These are phyloP conservation scores for Nomia melanderi DNA, from an alignment of 1,140 invertebrate species.

Conservation along the genomic window DNA sequence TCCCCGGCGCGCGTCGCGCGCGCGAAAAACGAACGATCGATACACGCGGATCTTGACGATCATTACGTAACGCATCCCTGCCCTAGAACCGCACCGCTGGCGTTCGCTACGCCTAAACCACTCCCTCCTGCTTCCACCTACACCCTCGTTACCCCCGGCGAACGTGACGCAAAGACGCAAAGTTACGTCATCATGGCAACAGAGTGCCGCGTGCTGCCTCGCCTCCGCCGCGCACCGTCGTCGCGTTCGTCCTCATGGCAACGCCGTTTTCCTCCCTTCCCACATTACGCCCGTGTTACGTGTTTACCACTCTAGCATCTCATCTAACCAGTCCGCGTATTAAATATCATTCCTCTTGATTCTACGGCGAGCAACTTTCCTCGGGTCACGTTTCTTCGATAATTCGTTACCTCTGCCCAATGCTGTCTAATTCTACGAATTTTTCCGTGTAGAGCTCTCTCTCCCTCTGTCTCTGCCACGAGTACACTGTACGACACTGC, in stretches of 20 bases:
- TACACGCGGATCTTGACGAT: constrained; percentile 44
- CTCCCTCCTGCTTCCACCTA: constrained; percentile 17
- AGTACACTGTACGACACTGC: too few species aligned
- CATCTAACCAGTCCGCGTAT: constrained; percentile 57
- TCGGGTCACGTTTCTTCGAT: not conserved
- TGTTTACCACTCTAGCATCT: constrained; percentile 60
- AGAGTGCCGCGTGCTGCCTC: constrained; percentile 29
- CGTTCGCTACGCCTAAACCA: constrained; percentile 34
- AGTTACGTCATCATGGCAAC: constrained; percentile 69
- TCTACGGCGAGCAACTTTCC: not conserved
- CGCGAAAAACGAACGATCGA: constrained; percentile 49
- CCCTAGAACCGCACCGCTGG: constrained; percentile 51
- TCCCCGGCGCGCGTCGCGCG: not conserved
- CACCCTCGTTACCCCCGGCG: constrained; percentile 27
- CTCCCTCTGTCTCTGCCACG: too few species aligned
- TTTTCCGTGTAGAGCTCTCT: too few species aligned
- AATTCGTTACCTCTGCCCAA: not conserved
- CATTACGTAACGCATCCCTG: constrained; percentile 61
- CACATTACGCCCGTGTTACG: constrained; percentile 30
- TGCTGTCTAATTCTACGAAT: too few species aligned
- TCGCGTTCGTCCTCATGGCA: constrained; percentile 65
- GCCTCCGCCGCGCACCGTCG: too few species aligned
- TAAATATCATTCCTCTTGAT: constrained; percentile 48
- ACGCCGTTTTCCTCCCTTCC: constrained; percentile 50
- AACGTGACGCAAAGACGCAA: constrained; percentile 68